These are phyloP conservation scores for Microcaecilia unicolor DNA, from an alignment of 2,797 vertebrate genomes.

Conservation along the genomic window DNA sequence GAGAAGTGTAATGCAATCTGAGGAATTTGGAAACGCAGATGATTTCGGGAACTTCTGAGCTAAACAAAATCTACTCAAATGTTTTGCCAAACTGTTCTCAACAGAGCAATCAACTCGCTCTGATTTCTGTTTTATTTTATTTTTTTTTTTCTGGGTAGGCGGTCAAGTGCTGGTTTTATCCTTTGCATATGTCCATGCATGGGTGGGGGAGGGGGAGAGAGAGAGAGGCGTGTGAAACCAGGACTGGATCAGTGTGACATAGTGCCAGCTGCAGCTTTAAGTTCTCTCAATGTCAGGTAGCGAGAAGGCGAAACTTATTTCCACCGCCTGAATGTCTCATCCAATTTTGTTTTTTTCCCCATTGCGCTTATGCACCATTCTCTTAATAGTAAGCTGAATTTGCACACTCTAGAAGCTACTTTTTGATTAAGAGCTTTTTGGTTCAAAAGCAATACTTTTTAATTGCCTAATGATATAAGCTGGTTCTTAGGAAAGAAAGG, in stretches of 20 bases:
- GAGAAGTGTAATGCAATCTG: constrained; percentile 47
- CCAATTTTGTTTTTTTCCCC: neutral
- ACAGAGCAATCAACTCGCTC: constrained; percentile 12
- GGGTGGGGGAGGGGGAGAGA: too few relatives aligned
- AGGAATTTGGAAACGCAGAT: constrained; percentile 44
- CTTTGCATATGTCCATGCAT: constrained; percentile 12
- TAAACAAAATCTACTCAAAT: constrained; percentile 36
- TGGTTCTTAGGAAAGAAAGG: constrained; percentile 64
- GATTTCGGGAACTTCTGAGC: constrained; percentile 41
- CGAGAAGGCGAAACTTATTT: constrained; percentile 13
- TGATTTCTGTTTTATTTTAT: too few relatives aligned
- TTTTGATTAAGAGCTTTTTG: constrained; percentile 74
- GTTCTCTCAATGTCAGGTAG: constrained; percentile 9
- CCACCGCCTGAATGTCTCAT: constrained; percentile 17
- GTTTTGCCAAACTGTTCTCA: constrained; percentile 11
- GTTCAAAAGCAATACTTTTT: constrained; percentile 72
- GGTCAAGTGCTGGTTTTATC: too few relatives aligned
- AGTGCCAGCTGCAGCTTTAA: too few relatives aligned
- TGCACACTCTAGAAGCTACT: constrained; percentile 38
- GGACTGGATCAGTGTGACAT: too few relatives aligned
- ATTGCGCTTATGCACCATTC: constrained; percentile 30
- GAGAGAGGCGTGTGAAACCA: too few relatives aligned
- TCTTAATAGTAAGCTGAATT: constrained; percentile 36
- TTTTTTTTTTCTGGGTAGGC: too few relatives aligned
- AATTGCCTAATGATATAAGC: constrained; percentile 80